A percentile compares a stretch with the other conserved stretches of the same genome.
phyloP scores from a whole-genome alignment of 2,888 invertebrate genomes.

The Cosmia trapezina region DNA sequence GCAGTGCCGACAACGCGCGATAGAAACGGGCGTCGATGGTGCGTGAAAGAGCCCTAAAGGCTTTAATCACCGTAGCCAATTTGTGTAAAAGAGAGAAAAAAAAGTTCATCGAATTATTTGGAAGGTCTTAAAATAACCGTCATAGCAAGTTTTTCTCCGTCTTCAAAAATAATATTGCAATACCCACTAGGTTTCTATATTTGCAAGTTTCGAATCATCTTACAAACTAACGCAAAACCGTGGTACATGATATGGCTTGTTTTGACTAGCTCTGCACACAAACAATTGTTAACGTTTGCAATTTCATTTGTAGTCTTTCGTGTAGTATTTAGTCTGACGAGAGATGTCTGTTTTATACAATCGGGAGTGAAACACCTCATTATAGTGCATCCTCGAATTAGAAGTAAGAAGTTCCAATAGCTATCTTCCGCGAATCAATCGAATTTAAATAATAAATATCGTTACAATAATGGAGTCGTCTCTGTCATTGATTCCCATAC shows the following conservation, averaged over 20 bases:
- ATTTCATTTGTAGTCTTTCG: slow-evolving; percentile 30
- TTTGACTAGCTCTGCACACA: slow-evolving; percentile 18
- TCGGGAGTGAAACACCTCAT: slow-evolving; percentile 20
- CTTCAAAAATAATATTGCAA: background rate
- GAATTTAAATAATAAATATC: too few species aligned
- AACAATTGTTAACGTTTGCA: slow-evolving; percentile 23
- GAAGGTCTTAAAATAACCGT: background rate
- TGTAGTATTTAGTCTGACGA: slow-evolving; percentile 16
- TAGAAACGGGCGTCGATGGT: too few species aligned
- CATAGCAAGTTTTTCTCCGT: background rate
- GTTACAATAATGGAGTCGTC: too few species aligned
- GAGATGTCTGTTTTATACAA: slow-evolving; percentile 23
- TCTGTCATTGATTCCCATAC: background rate
- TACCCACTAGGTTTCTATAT: background rate
- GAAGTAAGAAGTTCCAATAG: slow-evolving; percentile 18
- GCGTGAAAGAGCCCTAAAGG: too few species aligned
- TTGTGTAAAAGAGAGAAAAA: background rate
- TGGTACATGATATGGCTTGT: background rate
- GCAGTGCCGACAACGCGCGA: too few species aligned
- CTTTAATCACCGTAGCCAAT: background rate
- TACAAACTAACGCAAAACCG: background rate
- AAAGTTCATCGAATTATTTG: background rate
- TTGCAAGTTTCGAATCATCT: background rate
- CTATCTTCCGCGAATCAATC: background rate
- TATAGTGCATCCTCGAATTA: slow-evolving; percentile 1